Conservation (phyloP, 1,140 invertebrate species). For the Atopsyche davidsoni region DNA sequence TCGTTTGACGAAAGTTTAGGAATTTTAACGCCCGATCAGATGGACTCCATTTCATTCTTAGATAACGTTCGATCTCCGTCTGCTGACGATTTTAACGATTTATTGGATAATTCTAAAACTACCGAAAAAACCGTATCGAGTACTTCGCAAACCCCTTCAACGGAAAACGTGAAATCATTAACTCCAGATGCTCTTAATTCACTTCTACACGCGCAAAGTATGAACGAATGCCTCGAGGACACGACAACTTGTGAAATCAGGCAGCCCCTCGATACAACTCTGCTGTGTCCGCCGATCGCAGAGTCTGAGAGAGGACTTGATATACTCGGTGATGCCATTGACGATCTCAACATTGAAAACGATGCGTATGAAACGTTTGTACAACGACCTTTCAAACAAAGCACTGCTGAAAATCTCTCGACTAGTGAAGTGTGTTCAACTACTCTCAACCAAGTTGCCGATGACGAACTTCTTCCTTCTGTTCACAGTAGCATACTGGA, state of each 20-base stretch:
- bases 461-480: conserved; percentile 47
- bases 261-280: background rate
- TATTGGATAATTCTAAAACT: conserved; percentile 22
- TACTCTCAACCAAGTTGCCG: conserved; percentile 26
- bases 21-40: conserved; percentile 80
- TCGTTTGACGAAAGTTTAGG: conserved; percentile 77
- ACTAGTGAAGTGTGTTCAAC: conserved; percentile 28
- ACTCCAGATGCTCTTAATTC: conserved; percentile 23
- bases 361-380: conserved; percentile 22
- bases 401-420: conserved; percentile 25
- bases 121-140: conserved; percentile 28
- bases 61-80: conserved; percentile 55
- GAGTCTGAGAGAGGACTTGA: too few relatives aligned
- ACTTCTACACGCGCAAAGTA: conserved; percentile 6
- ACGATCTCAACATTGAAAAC: too few relatives aligned
- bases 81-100: conserved; percentile 39
- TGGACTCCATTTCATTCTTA: conserved; percentile 65
- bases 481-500: conserved; percentile 49
- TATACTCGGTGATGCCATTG: too few relatives aligned
- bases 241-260: background rate
- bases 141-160: conserved; percentile 41
- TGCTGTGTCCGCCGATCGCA: too few relatives aligned
- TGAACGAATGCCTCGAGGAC: background rate
- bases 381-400: conserved; percentile 24
- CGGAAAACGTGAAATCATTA: conserved; percentile 38